Conservation (phyloP, 1,140 invertebrate species). For the Drosophila dunni region DNA sequence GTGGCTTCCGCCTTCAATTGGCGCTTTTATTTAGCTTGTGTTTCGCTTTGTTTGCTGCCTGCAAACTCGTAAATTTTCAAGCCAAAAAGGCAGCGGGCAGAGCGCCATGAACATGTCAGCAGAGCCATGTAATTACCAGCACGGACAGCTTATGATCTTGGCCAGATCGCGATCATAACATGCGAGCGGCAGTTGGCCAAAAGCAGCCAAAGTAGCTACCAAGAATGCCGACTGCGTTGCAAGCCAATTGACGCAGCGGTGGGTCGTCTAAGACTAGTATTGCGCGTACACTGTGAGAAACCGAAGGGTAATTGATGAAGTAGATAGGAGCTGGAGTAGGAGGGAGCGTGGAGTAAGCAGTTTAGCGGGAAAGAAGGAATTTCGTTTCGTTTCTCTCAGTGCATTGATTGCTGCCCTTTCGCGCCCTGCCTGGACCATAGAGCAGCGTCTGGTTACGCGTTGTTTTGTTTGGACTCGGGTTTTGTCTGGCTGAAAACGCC, state of each 20-base stretch:
- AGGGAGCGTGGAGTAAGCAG: too few relatives aligned
- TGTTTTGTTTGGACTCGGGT: constrained; percentile 17
- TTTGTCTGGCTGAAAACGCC: constrained; percentile 60
- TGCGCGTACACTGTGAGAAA: background rate
- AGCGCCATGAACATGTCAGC: constrained; percentile 78
- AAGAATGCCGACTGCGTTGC: constrained; percentile 16
- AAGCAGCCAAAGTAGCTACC: constrained; percentile 42
- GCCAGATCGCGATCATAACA: constrained; percentile 37
- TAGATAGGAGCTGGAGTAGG: background rate
- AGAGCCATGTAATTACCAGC: constrained; percentile 76
- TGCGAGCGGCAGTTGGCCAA: constrained; percentile 10
- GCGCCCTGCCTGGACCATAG: constrained; percentile 12
- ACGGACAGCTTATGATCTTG: background rate
- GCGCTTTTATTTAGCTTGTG: constrained; percentile 50
- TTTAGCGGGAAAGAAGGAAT: too few relatives aligned
- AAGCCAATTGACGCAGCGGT: constrained; percentile 62
- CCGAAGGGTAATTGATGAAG: background rate
- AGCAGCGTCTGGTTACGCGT: constrained; percentile 18
- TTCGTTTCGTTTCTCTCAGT: constrained; percentile 35
- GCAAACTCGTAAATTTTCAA: constrained; percentile 47
- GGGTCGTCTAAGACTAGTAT: constrained; percentile 59
- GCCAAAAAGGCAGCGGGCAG: constrained; percentile 20
- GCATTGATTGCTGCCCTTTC: constrained; percentile 45
- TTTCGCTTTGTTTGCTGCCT: constrained; percentile 32
- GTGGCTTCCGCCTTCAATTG: constrained; percentile 67